These are phyloP conservation scores for Pardosa pseudoannulata DNA, from an alignment of 2,888 invertebrate species.

Conservation along the genomic window DNA sequence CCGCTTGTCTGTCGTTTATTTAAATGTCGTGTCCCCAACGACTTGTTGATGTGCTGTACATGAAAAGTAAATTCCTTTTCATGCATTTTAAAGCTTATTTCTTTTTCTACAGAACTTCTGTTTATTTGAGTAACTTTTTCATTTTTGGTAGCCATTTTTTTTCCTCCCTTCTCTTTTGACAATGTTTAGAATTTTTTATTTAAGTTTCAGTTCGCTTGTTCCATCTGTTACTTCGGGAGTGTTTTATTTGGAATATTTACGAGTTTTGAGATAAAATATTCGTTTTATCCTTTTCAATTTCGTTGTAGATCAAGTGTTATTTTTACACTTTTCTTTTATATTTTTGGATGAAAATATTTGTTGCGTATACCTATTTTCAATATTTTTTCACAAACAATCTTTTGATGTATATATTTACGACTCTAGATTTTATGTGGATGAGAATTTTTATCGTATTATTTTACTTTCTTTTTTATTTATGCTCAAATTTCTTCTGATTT, in stretches of 20 bases:
- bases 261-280: conserved; percentile 1
- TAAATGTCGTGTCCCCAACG: conserved; percentile 61
- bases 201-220: background rate
- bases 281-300: background rate
- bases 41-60: conserved; percentile 66
- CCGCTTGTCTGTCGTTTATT: conserved; percentile 69
- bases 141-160: conserved; percentile 10
- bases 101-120: conserved; percentile 31
- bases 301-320: background rate
- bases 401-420: too few relatives aligned
- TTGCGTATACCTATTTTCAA: background rate
- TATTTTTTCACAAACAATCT: background rate
- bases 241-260: conserved; percentile 30
- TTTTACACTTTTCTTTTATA: background rate
- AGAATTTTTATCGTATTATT: too few relatives aligned
- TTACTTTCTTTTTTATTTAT: too few relatives aligned
- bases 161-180: background rate
- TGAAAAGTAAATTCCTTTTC: conserved; percentile 69
- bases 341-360: background rate
- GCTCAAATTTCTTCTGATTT: too few relatives aligned
- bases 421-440: too few relatives aligned
- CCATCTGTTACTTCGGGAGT: background rate
- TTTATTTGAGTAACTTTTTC: conserved; percentile 43
- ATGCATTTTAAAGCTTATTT: conserved; percentile 67
- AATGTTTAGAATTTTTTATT: background rate